Conservation (phyloP, 2,888 invertebrate genomes). For the Ornithoptera priamus region DNA sequence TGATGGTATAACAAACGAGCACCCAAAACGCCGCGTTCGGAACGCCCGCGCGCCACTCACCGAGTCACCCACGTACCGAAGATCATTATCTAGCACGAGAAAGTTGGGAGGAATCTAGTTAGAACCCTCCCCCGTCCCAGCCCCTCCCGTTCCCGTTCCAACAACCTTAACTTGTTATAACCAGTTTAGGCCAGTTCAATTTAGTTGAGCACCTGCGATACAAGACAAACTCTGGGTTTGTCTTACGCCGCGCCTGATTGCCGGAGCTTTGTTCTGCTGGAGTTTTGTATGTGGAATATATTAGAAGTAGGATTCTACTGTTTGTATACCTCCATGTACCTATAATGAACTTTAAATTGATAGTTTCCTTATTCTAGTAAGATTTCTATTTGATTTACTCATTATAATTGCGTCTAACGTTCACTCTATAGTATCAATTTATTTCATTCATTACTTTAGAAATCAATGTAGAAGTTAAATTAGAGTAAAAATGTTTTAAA, state of each 20-base stretch:
- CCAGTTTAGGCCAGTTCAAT: slow-evolving; percentile 73
- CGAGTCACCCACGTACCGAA: slow-evolving; percentile 71
- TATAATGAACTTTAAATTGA: too few species aligned
- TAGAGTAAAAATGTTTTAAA: too few species aligned
- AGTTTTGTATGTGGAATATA: slow-evolving; percentile 18
- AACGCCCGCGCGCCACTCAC: slow-evolving; percentile 38
- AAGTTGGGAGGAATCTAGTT: slow-evolving; percentile 77
- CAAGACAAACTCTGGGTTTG: slow-evolving; percentile 61
- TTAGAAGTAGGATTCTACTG: slow-evolving; percentile 5
- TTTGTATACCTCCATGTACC: neutral
- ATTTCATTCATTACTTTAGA: too few species aligned
- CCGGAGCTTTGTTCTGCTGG: slow-evolving; percentile 25
- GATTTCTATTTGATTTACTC: too few species aligned
- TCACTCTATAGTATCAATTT: too few species aligned
- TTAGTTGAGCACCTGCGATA: slow-evolving; percentile 73
- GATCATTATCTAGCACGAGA: slow-evolving; percentile 77
- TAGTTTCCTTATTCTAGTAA: too few species aligned
- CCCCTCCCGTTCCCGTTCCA: slow-evolving; percentile 43
- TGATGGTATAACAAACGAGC: slow-evolving; percentile 32
- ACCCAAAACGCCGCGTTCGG: slow-evolving; percentile 41
- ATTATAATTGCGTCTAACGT: too few species aligned
- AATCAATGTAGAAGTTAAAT: too few species aligned
- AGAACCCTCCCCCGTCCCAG: slow-evolving; percentile 47
- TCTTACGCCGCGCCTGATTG: slow-evolving; percentile 48
- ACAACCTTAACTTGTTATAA: slow-evolving; percentile 73